These are phyloP conservation scores for Agonopterix arenella DNA, from an alignment of 2,888 invertebrate genomes.

Conservation along the genomic window DNA sequence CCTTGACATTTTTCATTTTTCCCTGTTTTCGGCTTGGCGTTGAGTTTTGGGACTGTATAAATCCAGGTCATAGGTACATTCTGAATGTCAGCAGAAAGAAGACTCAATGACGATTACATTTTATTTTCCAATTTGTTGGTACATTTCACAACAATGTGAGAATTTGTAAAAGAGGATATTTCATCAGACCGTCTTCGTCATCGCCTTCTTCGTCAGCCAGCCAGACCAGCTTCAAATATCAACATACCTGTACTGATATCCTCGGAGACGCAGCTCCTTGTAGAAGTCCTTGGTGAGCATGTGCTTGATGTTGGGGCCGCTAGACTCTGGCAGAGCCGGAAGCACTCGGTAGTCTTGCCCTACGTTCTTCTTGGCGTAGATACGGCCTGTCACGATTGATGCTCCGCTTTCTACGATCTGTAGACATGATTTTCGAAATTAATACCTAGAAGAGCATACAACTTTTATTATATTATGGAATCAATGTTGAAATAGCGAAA, in stretches of 20 bases:
- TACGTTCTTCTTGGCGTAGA: constrained; percentile 76
- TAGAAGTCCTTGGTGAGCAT: constrained; percentile 81
- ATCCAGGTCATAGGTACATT: no score
- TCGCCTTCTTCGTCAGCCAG: background rate
- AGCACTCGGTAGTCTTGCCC: constrained; percentile 72
- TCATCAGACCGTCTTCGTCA: background rate
- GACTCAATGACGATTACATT: no score
- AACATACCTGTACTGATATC: constrained; percentile 79
- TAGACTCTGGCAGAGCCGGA: constrained; percentile 48
- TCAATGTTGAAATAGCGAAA: no score
- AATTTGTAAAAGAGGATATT: background rate
- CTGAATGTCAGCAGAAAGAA: no score
- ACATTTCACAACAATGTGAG: no score
- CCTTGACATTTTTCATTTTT: no score
- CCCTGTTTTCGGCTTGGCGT: no score
- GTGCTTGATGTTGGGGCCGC: constrained; percentile 60
- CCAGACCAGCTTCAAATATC: no score
- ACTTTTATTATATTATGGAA: background rate
- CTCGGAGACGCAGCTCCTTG: constrained; percentile 82
- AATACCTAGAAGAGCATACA: no score
- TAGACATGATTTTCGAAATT: no score
- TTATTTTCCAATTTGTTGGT: no score
- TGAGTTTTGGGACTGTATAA: no score
- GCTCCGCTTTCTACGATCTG: constrained; percentile 82
- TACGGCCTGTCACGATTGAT: constrained; percentile 82